Base-by-base conservation (phyloP, 2,888 invertebrate species). In the Gibbula magus region DNA sequence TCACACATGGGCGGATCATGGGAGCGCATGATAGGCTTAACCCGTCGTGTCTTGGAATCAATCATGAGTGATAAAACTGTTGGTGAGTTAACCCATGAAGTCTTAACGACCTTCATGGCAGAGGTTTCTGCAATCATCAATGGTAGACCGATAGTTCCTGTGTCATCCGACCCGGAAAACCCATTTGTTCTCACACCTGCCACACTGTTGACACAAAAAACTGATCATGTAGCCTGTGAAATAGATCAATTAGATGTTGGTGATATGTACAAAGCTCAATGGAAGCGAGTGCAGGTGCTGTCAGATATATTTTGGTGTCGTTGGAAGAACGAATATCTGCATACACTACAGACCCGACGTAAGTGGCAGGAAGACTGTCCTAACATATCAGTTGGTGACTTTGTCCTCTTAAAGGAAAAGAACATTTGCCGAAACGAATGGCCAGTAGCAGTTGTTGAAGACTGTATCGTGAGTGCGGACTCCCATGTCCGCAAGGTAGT, bases 261-360 rank as follows among this genome's bases (percentile, higher is more conserved):
- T 45, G 80, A 81, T 32, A 78, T 82, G 76, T 82, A 78, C 52
- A 75, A 52, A 25, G 18, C n/a, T n/a, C 67, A 83, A 18, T 83
- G 79, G 83, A 79, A 79, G 39, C 51, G 77, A 16, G 81, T 83
- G 0, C 81, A 83, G 35, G 51, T 74, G n/a, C 45, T 83, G n/a
- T 67, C 83, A 4, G 66, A 79, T 13, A 78, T 7, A 1, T 81
- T 83, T 70, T 83, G 81, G 81, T 75, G 66, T 45, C 56, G 81
- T 5, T 83, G 82, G 82, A 82, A 75, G 39, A 51, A 73, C n/a
- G 80, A 79, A 18, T 82, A 75, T 77, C 35, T 83, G 2, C 70
- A 75, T 20, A 78, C 13, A 22, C 74, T 83, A 29, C 83, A 83
- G 52, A 20, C 56, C 13, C 45, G 83, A 61, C 39, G 78, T n/a